Evolutionary conservation across 2,113 vertebrate species (phyloP), one percentile per base, ranked within the genome.

Genomic region (Embiotoca jacksoni): DNA sequence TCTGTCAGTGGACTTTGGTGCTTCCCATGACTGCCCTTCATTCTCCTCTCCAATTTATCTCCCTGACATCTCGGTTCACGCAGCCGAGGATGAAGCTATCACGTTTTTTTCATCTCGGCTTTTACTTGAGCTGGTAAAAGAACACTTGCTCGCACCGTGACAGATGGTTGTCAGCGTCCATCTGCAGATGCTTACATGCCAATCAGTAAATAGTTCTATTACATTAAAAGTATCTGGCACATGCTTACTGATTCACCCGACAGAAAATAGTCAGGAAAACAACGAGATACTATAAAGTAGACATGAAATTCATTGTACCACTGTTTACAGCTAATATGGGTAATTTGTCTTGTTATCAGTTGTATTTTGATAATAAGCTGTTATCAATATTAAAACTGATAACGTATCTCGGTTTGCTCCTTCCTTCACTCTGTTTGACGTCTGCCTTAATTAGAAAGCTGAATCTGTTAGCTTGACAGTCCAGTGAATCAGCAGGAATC

Each of bases 381-480:
- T 23, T 23, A 23, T 23, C 23, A 23, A 23, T 23, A 23, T 23
- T 23, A 23, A 23, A 23, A 23, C 23, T 23, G 23, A 23, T 44
- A 44, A 7, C 11, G 41, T 31, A 46, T 69, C 66, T 61, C 23
- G 7, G 30, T 50, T 4, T 23, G 9, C 37, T 47, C n/a, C 11
- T 31, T 73, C 37, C 44, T 63, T 57, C 11, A 8, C 73, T 73
- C 59, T n/a, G 23, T 64, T 61, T 57, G 78, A 83, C 67, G 55
- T 66, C 30, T 36, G 10, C 55, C 3, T 32, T 32, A 36, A 54
- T 44, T 36, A 67, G 67, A 72, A 82, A 81, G 73, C 61, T 89
- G 72, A 89, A 78, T 72, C 54, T 35, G 57, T 88, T 83, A 86
- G 79, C 65, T 64, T 63, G 59, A 58, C 80, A 84, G 83, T 90